These are phyloP conservation scores for Lamellibrachia luymesi DNA, from an alignment of 1,140 invertebrate species.

Conservation along the genomic window DNA sequence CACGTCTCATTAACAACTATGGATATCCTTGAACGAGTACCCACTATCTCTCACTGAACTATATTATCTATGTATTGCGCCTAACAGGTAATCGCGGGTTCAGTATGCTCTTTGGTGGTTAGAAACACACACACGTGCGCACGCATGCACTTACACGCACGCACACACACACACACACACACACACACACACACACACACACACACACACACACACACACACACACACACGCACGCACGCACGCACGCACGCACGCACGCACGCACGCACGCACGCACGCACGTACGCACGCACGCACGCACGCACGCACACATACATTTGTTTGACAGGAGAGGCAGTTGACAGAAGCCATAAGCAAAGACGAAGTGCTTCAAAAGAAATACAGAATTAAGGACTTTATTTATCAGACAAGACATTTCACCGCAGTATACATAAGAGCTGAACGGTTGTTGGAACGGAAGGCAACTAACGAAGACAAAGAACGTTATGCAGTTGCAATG, in stretches of 20 bases:
- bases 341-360: too few species aligned
- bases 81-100: neutral
- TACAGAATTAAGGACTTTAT: too few species aligned
- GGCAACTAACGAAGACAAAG: too few species aligned
- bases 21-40: neutral
- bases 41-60: neutral
- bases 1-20: neutral
- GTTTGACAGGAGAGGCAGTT: too few species aligned
- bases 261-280: neutral
- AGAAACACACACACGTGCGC: neutral
- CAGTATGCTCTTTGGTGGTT: neutral
- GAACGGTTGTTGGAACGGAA: too few species aligned
- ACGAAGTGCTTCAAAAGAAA: too few species aligned
- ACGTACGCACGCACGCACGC: neutral
- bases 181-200: conserved; percentile 16
- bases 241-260: neutral
- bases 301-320: conserved; percentile 16
- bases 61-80: neutral
- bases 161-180: neutral
- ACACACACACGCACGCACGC: neutral
- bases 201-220: neutral
- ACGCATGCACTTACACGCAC: neutral
- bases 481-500: too few species aligned
- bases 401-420: too few species aligned
- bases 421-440: too few species aligned